phyloP scores from a whole-genome alignment of 2,888 invertebrate genomes.

The Oligia strigilis region DNA sequence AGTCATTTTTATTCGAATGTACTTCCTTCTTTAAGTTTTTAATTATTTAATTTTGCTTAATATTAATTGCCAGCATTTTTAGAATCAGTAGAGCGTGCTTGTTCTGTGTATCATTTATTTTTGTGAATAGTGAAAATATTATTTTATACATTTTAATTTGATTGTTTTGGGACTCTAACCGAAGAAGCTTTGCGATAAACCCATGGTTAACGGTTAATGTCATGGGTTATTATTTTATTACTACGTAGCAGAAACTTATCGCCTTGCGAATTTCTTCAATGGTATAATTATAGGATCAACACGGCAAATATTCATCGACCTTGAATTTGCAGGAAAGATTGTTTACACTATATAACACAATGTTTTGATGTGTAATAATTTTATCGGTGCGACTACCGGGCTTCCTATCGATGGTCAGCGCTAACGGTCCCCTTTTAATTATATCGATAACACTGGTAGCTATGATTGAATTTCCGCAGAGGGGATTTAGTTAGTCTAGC shows the following conservation, averaged over 20 bases:
- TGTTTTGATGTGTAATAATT: slow-evolving; percentile 44
- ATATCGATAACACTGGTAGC: slow-evolving; percentile 58
- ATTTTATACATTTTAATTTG: slow-evolving; percentile 31
- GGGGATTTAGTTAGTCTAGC: slow-evolving; percentile 57
- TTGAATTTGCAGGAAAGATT: slow-evolving; percentile 31
- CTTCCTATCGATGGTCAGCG: slow-evolving; percentile 43
- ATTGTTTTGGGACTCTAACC: slow-evolving; percentile 36
- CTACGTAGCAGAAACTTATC: not conserved
- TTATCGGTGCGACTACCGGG: slow-evolving; percentile 33
- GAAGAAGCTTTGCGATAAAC: slow-evolving; percentile 33
- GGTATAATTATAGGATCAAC: slow-evolving; percentile 5
- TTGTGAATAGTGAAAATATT: slow-evolving; percentile 51
- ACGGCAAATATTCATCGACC: slow-evolving; percentile 15
- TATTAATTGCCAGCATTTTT: slow-evolving; percentile 60
- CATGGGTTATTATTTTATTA: slow-evolving; percentile 11
- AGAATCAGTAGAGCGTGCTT: slow-evolving; percentile 35
- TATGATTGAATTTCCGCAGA: slow-evolving; percentile 72
- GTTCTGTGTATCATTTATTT: slow-evolving; percentile 46
- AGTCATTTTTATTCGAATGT: slow-evolving; percentile 64
- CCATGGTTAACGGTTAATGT: not conserved
- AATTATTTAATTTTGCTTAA: slow-evolving; percentile 12
- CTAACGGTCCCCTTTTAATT: slow-evolving; percentile 61
- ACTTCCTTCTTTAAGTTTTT: slow-evolving; percentile 22
- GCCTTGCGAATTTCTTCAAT: slow-evolving; percentile 15
- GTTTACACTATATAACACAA: slow-evolving; percentile 36